These are phyloP conservation scores for Mycalesis mineus DNA, from an alignment of 2,888 invertebrate genomes.

Conservation along the genomic window DNA sequence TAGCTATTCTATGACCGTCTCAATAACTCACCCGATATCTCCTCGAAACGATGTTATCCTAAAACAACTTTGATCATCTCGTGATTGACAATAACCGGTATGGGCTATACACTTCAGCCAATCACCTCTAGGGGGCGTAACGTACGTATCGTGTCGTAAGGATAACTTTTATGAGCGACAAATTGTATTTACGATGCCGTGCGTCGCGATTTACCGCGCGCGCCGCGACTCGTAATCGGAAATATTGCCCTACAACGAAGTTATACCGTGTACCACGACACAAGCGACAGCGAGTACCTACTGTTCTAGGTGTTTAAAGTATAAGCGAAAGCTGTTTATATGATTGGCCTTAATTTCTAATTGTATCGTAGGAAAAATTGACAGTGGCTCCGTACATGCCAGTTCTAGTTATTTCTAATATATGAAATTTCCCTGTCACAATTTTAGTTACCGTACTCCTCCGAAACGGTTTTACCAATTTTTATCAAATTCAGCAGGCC, in stretches of 20 bases:
- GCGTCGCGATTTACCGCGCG: conserved; percentile 63
- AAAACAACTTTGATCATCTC: conserved; percentile 32
- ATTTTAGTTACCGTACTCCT: too few species aligned
- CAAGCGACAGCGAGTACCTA: conserved; percentile 27
- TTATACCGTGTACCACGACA: conserved; percentile 38
- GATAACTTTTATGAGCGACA: conserved; percentile 76
- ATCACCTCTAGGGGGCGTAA: conserved; percentile 28
- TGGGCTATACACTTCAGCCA: conserved; percentile 23
- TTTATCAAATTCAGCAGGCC: too few species aligned
- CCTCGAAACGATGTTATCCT: conserved; percentile 26
- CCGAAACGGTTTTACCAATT: too few species aligned
- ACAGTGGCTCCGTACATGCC: too few species aligned
- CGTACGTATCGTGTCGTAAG: conserved; percentile 40
- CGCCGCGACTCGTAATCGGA: conserved; percentile 56
- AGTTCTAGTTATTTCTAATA: too few species aligned
- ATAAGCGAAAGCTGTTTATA: too few species aligned
- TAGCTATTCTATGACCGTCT: neutral
- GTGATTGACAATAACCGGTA: conserved; percentile 49
- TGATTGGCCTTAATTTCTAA: too few species aligned
- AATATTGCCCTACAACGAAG: conserved; percentile 66
- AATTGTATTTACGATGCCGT: conserved; percentile 72
- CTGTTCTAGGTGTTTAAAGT: too few species aligned
- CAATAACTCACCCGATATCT: neutral
- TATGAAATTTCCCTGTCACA: too few species aligned
- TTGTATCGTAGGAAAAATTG: too few species aligned